phyloP scores from a whole-genome alignment of 1,140 invertebrate genomes.

The Ips nitidus region DNA sequence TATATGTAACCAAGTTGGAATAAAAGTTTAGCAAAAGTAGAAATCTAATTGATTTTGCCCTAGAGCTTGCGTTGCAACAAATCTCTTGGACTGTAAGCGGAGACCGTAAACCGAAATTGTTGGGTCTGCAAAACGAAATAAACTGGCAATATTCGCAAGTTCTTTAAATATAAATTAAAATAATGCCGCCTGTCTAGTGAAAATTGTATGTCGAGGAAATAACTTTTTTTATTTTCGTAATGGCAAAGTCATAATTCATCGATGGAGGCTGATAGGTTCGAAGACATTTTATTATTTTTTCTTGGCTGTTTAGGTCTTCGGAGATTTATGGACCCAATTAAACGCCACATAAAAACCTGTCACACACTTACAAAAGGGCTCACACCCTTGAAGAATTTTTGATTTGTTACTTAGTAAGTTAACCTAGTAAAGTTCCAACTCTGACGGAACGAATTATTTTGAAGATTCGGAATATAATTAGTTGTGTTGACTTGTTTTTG shows the following conservation, averaged over 20 bases:
- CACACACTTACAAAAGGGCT: neutral
- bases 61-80: conserved; percentile 21
- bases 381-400: neutral
- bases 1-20: neutral
- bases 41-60: conserved; percentile 26
- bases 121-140: conserved; percentile 19
- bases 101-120: conserved; percentile 23
- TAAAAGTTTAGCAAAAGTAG: conserved; percentile 20
- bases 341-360: neutral
- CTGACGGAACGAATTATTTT: neutral
- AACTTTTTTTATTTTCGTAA: neutral
- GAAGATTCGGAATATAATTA: no score
- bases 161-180: conserved; percentile 16
- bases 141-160: conserved; percentile 6
- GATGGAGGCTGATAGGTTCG: neutral
- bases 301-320: neutral
- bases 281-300: conserved; percentile 6
- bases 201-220: no score
- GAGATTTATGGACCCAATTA: conserved; percentile 2
- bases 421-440: neutral
- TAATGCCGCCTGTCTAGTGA: neutral
- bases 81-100: conserved; percentile 17
- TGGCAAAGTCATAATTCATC: neutral
- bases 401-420: neutral
- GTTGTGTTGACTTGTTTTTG: no score